Conservation (phyloP, 2,797 vertebrate species). For the Paratrypauchen microcephalus region DNA sequence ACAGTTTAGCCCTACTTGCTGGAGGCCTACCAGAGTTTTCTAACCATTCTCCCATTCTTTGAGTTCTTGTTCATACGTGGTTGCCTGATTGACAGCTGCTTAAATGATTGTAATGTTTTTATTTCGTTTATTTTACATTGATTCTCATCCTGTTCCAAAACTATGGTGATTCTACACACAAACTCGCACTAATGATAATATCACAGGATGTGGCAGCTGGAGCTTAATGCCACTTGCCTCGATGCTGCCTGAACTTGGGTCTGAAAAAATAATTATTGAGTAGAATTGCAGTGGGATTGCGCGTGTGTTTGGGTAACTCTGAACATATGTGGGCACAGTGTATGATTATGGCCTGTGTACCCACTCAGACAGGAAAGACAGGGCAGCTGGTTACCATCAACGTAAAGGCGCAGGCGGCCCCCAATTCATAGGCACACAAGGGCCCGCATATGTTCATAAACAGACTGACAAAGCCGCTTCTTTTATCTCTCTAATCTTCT, state of each 20-base stretch:
- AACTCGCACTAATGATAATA: neutral
- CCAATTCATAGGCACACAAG: slow-evolving; percentile 56
- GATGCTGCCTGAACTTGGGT: neutral
- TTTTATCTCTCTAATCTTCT: slow-evolving; percentile 61
- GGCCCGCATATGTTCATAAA: slow-evolving; percentile 47
- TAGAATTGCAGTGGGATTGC: slow-evolving; percentile 55
- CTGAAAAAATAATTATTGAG: slow-evolving; percentile 10
- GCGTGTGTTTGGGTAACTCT: slow-evolving; percentile 64
- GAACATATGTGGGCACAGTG: slow-evolving; percentile 71
- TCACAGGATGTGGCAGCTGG: neutral
- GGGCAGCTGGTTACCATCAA: slow-evolving; percentile 75
- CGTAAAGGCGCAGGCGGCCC: slow-evolving; percentile 39
- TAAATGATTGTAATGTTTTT: too few species aligned
- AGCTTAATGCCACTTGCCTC: neutral
- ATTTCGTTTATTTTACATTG: too few species aligned
- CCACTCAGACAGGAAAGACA: slow-evolving; percentile 72
- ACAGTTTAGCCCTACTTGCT: too few species aligned
- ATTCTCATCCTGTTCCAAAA: neutral
- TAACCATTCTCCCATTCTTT: too few species aligned
- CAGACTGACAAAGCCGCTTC: slow-evolving; percentile 37
- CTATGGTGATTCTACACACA: neutral
- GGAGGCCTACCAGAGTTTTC: too few species aligned
- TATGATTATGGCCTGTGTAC: slow-evolving; percentile 70
- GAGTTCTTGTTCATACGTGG: too few species aligned
- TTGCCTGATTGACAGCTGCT: too few species aligned